Base-by-base conservation (phyloP, 1,140 invertebrate species). In the Vollenhovia emeryi region DNA sequence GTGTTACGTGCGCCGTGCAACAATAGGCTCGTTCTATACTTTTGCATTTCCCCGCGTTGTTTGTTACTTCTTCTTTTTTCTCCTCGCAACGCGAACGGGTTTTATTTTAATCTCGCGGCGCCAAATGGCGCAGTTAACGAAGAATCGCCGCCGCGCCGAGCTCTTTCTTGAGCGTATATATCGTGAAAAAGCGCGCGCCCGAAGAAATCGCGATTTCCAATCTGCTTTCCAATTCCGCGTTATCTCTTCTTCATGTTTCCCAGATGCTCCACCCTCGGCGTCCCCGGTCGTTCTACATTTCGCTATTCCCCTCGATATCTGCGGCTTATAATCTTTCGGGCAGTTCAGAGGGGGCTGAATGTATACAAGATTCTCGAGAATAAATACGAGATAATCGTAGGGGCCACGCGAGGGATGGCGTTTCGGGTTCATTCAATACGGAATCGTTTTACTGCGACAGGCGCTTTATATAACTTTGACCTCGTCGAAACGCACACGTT, bases 1-100 rank as follows among this genome's bases (percentile, higher is more conserved):
- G 83, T 82, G 84, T 88, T 89, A 89, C 82, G 88, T 85, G 87
- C 89, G 57, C 78, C 62, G 73, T 87, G 85, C 83, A 87, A 82
- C 80, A 86, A 88, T 24, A 73, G 64, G 33, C 30, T 55, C 50
- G 9, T 45, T 48, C 15, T 48, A 13, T 15, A 40, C 50, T 21
- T 45, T 40, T 30, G 33, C 45, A 55, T 57, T 36, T 73, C 7
- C 2, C 18, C 18, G 13, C 36, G 3, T 36, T 52, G n/a, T n/a
- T n/a, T n/a, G n/a, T 73, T 48, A 50, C 33, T 73, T 62, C n/a
- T n/a, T n/a, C n/a, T 33, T 60, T 13, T 59, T 50, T 21, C 18
- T 8, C 27, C 15, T 11, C n/a, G 9, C 3, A n/a, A 15, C 6
- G 3, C 11, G 15, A 40, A 59, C 6, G 9, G 9, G 15, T 76